Base-by-base conservation (phyloP, 2,113 vertebrate species). In the Columba janthina region DNA sequence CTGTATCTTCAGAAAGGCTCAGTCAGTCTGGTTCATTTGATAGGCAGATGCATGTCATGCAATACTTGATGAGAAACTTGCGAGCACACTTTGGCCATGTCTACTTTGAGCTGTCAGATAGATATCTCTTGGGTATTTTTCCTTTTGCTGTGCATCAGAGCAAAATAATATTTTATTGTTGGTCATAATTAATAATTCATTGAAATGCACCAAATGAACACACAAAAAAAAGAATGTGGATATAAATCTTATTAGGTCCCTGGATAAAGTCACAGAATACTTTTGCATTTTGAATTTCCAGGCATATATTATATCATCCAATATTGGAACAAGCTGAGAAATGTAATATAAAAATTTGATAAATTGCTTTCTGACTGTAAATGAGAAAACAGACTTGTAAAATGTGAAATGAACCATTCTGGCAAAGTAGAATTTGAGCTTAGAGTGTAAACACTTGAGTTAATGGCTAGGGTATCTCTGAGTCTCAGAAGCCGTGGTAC, bases 111-210 rank as follows among this genome's bases (percentile, higher is more conserved):
- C 96, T 98, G 95, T 98, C 97, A 98, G 93, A 95, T 93, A 75
- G 79, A 97, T 98, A 97, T 97, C 98, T 97, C 97, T 95, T 85
- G 97, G 96, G 93, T 89, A 91, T 96, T 88, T 94, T 97, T 93
- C 85, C 81, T 96, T 96, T 97, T 95, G 85, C 90, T 97, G 98
- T 97, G 96, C 98, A 98, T 97, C 96, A 97, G 94, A 98, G 97
- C 97, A 98, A 98, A 98, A 97, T 98, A 96, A 97, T 97, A 97
- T 97, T 98, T 98, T 97, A 97, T 98, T 98, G 97, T 98, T 98
- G 96, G 95, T 93, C 89, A 78, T 95, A 98, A 98, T 98, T 98
- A 98, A 98, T 98, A 98, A 98, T 98, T 98, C 96, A 98, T 98
- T 96, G 96, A 98, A 98, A 98, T 96, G 93, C 95, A 98, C 94